phyloP scores from a whole-genome alignment of 2,113 vertebrate genomes.

The Epinephelus fuscoguttatus region DNA sequence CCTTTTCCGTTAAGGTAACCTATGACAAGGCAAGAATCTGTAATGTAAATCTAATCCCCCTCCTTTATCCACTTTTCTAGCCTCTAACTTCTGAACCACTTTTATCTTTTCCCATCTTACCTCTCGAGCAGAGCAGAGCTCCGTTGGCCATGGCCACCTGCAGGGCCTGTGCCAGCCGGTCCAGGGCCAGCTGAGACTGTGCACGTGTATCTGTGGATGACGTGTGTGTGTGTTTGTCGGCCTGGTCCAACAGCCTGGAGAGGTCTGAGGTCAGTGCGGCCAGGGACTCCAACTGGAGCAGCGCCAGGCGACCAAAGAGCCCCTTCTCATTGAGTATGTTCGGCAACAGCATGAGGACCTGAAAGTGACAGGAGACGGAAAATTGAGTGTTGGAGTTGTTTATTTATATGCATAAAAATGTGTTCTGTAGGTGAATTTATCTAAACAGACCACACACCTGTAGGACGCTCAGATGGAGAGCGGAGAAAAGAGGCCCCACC shows the following conservation, averaged over 20 bases:
- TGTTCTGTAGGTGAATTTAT: neutral
- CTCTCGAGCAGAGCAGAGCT: constrained; percentile 93
- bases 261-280: constrained; percentile 84
- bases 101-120: constrained; percentile 74
- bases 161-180: constrained; percentile 94
- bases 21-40: neutral
- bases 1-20: neutral
- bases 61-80: neutral
- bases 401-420: neutral
- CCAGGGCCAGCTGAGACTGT: constrained; percentile 91
- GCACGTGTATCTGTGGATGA: constrained; percentile 82
- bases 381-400: neutral
- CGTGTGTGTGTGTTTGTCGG: constrained; percentile 90
- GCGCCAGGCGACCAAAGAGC: constrained; percentile 92
- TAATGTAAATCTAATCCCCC: neutral
- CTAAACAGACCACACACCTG: constrained; percentile 85
- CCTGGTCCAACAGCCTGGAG: constrained; percentile 88
- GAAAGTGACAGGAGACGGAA: constrained; percentile 62
- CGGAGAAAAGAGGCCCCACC: constrained; percentile 89
- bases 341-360: constrained; percentile 92
- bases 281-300: constrained; percentile 92
- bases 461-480: constrained; percentile 95
- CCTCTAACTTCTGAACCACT: neutral
- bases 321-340: constrained; percentile 94
- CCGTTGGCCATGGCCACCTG: constrained; percentile 96